Percentiles rank a stretch among this genome's conserved stretches.
These are phyloP conservation scores for Tenthredo mesomela DNA, from an alignment of 2,888 invertebrate species.

Conservation along the genomic window DNA sequence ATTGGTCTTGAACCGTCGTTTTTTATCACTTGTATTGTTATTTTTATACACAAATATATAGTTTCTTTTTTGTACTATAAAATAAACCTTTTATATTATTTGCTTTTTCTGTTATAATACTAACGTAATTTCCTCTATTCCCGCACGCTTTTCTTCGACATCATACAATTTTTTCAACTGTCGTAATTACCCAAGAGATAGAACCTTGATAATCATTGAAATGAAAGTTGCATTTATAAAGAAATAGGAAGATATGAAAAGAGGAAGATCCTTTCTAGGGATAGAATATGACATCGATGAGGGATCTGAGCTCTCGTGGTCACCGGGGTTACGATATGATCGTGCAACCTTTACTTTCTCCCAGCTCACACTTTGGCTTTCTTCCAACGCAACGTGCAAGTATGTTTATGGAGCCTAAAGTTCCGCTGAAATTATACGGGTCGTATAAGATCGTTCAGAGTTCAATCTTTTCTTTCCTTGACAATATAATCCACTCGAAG, in stretches of 20 bases:
- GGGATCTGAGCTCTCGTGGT: slow-evolving; percentile 61
- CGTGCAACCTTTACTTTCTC: slow-evolving; percentile 68
- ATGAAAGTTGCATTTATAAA: slow-evolving; percentile 25
- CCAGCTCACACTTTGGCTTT: slow-evolving; percentile 30
- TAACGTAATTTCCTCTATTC: background rate
- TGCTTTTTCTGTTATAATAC: background rate
- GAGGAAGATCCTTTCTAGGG: slow-evolving; percentile 66
- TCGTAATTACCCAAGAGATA: background rate
- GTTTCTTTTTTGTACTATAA: slow-evolving; percentile 29
- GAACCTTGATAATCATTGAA: background rate
- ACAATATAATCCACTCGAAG: background rate
- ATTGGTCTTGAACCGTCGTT: slow-evolving; percentile 34
- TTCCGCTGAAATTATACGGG: background rate
- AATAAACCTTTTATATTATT: slow-evolving; percentile 39
- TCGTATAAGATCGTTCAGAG: background rate
- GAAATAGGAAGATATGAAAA: slow-evolving; percentile 3
- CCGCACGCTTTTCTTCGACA: background rate
- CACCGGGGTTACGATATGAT: slow-evolving; percentile 69
- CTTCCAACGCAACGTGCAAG: slow-evolving; percentile 10
- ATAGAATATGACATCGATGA: slow-evolving; percentile 64
- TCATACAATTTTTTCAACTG: background rate
- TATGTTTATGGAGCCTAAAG: background rate
- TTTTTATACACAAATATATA: slow-evolving; percentile 11
- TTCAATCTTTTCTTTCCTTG: background rate
- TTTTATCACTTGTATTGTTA: slow-evolving; percentile 36